Evolutionary conservation across 2,797 vertebrate genomes (phyloP), one percentile per base, ranked within the genome.

Genomic region (Sebastes vulpes): DNA sequence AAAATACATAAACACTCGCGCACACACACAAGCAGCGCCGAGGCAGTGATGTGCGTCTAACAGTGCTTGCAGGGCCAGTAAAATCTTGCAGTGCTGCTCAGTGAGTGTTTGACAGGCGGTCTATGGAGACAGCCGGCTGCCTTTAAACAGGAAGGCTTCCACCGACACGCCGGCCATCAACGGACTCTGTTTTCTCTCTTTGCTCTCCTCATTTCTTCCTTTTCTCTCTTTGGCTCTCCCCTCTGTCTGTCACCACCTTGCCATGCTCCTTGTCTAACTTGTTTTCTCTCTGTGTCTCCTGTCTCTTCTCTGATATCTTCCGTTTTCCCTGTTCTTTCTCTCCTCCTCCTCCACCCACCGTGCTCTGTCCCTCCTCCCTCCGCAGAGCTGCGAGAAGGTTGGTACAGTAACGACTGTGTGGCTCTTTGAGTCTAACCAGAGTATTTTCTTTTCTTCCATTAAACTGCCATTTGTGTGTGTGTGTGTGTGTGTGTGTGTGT

Each of bases 331-430:
- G n/a, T 82, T 71, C 77, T 72, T 96, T 65, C 52, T 61, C 63
- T 79, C 65, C 96, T 96, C 9, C 50, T 63, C 64, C 79, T 84
- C 64, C 81, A 68, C 79, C 90, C 8, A 9, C 85, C 69, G 50
- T 74, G 82, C 81, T 86, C 81, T 91, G 26, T 85, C 90, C 85
- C 65, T 72, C 78, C 83, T 86, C 87, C 88, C 82, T 84, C 92
- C 90, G 84, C 94, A 94, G 93, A 94, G 87, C 92, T 95, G 65
- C 97, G 98, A 99, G 98, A 99, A 98, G 98, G 98, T 99, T 98
- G 97, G 98, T 99, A 97, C 96, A 96, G 95, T 96, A 96, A 85
- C 48, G 2, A 77, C 65, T 71, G 79, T 84, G 86, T 91, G 87
- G 61, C 86, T 85, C 74, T 72, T 85, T 70, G 69, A 87, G 65